Conservation (phyloP, 2,797 vertebrate species). For the Mionectes olivaceus region DNA sequence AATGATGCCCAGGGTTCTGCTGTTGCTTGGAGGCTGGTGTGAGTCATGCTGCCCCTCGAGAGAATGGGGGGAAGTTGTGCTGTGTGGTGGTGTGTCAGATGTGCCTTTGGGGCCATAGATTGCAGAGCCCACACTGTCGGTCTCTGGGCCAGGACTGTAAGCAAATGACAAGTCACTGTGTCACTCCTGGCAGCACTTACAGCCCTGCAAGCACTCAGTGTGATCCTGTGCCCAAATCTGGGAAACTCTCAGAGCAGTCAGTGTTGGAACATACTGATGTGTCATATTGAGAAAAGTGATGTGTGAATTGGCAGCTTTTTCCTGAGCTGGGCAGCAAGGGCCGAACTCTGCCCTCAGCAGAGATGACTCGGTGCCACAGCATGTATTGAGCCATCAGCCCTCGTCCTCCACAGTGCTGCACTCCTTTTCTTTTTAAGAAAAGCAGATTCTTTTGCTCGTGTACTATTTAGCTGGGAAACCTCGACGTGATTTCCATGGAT, state of each 20-base stretch:
- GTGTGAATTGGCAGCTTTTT: neutral
- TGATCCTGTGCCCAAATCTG: neutral
- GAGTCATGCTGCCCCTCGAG: neutral
- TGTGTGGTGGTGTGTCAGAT: neutral
- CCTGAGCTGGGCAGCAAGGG: neutral
- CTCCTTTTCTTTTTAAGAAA: neutral
- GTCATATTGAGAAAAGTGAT: fast-evolving
- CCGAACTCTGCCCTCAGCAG: neutral
- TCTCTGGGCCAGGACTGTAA: neutral
- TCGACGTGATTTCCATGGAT: neutral
- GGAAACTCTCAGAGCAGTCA: neutral
- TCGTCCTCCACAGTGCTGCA: fast-evolving
- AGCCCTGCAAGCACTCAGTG: neutral
- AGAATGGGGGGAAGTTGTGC: neutral
- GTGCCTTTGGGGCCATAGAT: neutral
- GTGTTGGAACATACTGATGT: neutral
- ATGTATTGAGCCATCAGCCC: neutral
- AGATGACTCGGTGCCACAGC: neutral
- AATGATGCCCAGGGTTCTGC: neutral
- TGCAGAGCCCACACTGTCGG: neutral
- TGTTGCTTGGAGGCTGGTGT: neutral
- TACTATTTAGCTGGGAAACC: neutral
- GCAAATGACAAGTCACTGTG: neutral
- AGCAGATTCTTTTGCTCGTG: neutral
- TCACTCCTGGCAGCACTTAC: neutral